These are phyloP conservation scores for Stegophylla sp. DNA, from an alignment of 2,888 invertebrate species.

Conservation along the genomic window DNA sequence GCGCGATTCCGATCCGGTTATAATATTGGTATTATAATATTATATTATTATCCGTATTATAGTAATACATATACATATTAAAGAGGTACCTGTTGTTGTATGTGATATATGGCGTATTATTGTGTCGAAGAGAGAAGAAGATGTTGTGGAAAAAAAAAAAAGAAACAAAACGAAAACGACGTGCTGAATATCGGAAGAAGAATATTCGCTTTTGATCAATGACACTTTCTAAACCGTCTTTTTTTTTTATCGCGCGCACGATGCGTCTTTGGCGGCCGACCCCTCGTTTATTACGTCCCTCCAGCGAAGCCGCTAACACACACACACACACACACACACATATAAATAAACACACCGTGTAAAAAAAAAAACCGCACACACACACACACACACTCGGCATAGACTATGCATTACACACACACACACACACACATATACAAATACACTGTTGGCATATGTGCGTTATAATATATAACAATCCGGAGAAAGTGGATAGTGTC, in stretches of 20 bases:
- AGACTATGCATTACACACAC: too few relatives aligned
- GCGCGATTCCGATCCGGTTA: slow-evolving; percentile 22
- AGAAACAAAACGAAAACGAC: background rate
- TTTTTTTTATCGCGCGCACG: background rate
- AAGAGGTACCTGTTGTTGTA: too few relatives aligned
- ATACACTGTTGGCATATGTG: too few relatives aligned
- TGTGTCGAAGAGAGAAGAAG: background rate
- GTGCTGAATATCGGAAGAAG: background rate
- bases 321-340: background rate
- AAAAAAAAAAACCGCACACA: too few relatives aligned
- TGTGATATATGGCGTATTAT: too few relatives aligned
- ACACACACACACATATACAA: background rate
- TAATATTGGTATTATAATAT: too few relatives aligned
- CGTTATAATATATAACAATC: background rate
- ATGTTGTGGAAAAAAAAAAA: background rate
- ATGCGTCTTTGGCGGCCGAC: background rate
- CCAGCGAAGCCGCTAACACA: background rate
- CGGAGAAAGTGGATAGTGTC: slow-evolving; percentile 41
- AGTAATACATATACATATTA: too few relatives aligned
- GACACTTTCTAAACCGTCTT: slow-evolving; percentile 36
- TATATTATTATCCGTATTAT: background rate
- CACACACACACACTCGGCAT: background rate
- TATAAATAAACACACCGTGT: too few relatives aligned
- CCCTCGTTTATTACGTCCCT: background rate
- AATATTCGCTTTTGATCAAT: slow-evolving; percentile 15